These are phyloP conservation scores for Corella eumyota DNA, from an alignment of 23 tunicate species.

Conservation along the genomic window DNA sequence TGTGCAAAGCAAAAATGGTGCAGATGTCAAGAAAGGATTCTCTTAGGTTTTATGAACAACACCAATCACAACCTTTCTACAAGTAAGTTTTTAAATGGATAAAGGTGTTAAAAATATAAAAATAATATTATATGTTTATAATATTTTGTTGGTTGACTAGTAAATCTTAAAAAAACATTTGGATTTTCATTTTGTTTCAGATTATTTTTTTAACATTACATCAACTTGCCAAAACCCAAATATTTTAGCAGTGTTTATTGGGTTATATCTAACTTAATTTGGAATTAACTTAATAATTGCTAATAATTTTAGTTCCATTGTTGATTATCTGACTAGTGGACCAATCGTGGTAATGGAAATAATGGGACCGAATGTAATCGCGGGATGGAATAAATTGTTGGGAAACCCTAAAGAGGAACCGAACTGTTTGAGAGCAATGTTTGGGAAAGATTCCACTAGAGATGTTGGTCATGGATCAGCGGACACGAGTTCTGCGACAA, in stretches of 20 bases:
- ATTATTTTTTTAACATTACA: no score
- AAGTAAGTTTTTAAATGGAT: no score
- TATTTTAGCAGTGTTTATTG: no score
- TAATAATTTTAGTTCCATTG: constrained; percentile 27
- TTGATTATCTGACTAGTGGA: constrained; percentile 68
- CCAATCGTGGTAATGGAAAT: constrained; percentile 79
- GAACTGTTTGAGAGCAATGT: constrained; percentile 64
- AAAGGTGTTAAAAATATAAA: no score
- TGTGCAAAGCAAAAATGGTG: constrained; percentile 62
- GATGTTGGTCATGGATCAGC: constrained; percentile 79
- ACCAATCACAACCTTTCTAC: constrained; percentile 49
- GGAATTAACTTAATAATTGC: neutral
- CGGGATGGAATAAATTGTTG: constrained; percentile 43
- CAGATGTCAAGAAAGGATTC: constrained; percentile 40
- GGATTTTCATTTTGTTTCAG: no score
- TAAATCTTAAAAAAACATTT: no score
- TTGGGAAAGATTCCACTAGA: constrained; percentile 53
- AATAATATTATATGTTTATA: no score
- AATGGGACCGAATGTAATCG: constrained; percentile 53
- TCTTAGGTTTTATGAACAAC: constrained; percentile 44
- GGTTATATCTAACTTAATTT: no score
- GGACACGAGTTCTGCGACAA: constrained; percentile 31
- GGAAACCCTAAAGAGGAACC: constrained; percentile 67
- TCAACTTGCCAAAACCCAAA: no score
- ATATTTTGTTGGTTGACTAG: no score